Conservation (phyloP, 2,888 invertebrate species). For the Baronia brevicornis region DNA sequence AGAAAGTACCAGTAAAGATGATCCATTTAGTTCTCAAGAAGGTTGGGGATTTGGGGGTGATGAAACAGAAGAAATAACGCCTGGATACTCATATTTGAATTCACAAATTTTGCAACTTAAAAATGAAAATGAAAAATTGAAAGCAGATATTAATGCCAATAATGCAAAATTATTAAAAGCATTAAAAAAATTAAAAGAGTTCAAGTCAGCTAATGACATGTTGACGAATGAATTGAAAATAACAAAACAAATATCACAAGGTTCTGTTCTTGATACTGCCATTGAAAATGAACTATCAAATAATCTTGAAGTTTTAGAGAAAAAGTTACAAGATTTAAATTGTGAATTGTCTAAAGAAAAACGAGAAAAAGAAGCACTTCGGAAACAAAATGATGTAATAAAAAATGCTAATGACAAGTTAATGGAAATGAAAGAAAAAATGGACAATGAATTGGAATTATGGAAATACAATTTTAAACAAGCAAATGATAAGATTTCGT, state of each 20-base stretch:
- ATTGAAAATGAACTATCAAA: conserved; percentile 87
- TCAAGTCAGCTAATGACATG: conserved; percentile 81
- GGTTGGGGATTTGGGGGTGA: conserved; percentile 62
- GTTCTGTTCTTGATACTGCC: conserved; percentile 82
- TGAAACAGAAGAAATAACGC: conserved; percentile 40
- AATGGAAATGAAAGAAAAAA: conserved; percentile 86
- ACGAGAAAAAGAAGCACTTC: conserved; percentile 80
- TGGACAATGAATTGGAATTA: conserved; percentile 84
- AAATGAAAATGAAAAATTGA: conserved; percentile 72
- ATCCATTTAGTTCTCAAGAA: conserved; percentile 64
- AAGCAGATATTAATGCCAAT: conserved; percentile 77
- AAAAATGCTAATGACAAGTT: conserved; percentile 85
- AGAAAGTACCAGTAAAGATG: conserved; percentile 31
- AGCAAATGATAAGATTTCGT: conserved; percentile 78
- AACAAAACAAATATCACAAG: conserved; percentile 65
- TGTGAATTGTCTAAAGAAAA: conserved; percentile 76
- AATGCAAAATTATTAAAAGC: conserved; percentile 86
- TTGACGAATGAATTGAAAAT: conserved; percentile 72
- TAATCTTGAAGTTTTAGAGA: conserved; percentile 80
- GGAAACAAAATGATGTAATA: conserved; percentile 83
- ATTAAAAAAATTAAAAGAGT: conserved; percentile 88
- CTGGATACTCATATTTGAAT: conserved; percentile 73
- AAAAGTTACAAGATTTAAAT: conserved; percentile 75
- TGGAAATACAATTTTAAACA: conserved; percentile 84
- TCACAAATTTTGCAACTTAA: conserved; percentile 76